Evolutionary conservation across 2,797 vertebrate genomes (phyloP), one percentile per base, ranked within the genome.

Genomic region (Pseudochirops corinnae): DNA sequence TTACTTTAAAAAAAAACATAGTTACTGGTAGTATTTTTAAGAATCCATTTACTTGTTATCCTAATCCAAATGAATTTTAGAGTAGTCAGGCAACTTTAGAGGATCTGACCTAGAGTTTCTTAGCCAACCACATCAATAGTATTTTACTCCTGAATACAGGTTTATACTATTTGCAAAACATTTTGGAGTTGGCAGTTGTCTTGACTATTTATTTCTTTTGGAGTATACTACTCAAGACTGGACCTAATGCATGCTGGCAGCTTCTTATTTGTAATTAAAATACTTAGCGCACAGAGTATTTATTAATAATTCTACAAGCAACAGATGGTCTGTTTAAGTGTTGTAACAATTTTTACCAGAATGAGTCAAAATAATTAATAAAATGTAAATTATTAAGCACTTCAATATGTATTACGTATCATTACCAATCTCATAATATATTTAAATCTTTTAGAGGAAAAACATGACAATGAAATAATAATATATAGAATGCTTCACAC

Each of bases 341-440:
- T 96, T 98, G 82, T 92, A 97, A 94, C 56, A 98, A 96, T 95
- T 92, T 94, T 91, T 29, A 94, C 93, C 74, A 96, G 97, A 96
- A 93, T 92, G 92, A 98, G 93, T 97, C 96, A 98, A 98, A 98
- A 98, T 98, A 98, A 98, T 98, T 98, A 98, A 97, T 95, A 98
- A 94, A 96, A 97, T 97, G 96, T 95, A 97, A 98, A 98, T 98
- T 98, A 98, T 98, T 98, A 98, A 97, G n/a, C 92, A 96, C 56
- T 96, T 97, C 97, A 97, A 96, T 98, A 97, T 98, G 98, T 96
- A 98, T 98, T 97, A 98, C 97, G 96, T 97, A 97, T 96, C 96
- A 96, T 98, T 97, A 97, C 92, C 67, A 96, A 97, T 98, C 82
- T 92, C 39, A 55, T 97, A 58, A 96, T 56, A 94, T 97, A 94